These are phyloP conservation scores for Sicus ferrugineus DNA, from an alignment of 2,888 invertebrate species.

Conservation along the genomic window DNA sequence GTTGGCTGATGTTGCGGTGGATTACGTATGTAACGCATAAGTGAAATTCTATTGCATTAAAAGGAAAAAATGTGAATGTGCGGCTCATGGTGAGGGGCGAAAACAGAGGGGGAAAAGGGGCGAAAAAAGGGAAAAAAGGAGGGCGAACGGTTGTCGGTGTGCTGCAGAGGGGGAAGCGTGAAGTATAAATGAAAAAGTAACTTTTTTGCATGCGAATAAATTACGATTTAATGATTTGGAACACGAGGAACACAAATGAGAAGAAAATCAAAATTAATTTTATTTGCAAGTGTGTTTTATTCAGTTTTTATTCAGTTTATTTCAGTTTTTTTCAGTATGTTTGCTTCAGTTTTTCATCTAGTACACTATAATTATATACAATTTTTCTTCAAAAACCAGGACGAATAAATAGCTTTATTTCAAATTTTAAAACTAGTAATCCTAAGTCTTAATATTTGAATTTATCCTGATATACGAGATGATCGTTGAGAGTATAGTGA, in stretches of 20 bases:
- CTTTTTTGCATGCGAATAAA: constrained; percentile 1
- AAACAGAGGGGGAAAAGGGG: background rate
- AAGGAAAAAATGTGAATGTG: no score
- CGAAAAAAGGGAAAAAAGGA: no score
- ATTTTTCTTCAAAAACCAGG: background rate
- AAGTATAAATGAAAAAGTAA: background rate
- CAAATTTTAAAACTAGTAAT: background rate
- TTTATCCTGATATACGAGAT: background rate
- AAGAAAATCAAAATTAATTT: background rate
- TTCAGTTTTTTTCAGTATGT: background rate
- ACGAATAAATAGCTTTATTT: background rate
- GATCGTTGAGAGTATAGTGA: no score
- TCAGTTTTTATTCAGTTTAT: background rate
- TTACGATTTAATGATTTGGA: constrained; percentile 17
- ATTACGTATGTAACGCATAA: constrained; percentile 8
- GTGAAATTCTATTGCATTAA: constrained; percentile 25
- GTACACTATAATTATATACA: background rate
- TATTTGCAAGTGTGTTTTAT: background rate
- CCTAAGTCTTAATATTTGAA: background rate
- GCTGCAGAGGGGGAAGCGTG: background rate
- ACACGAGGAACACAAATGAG: background rate
- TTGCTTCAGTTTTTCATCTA: background rate
- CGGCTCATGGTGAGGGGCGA: background rate
- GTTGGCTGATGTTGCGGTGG: background rate
- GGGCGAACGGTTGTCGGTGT: no score